These are phyloP conservation scores for Volucella inflata DNA, from an alignment of 2,888 invertebrate genomes.

Conservation along the genomic window DNA sequence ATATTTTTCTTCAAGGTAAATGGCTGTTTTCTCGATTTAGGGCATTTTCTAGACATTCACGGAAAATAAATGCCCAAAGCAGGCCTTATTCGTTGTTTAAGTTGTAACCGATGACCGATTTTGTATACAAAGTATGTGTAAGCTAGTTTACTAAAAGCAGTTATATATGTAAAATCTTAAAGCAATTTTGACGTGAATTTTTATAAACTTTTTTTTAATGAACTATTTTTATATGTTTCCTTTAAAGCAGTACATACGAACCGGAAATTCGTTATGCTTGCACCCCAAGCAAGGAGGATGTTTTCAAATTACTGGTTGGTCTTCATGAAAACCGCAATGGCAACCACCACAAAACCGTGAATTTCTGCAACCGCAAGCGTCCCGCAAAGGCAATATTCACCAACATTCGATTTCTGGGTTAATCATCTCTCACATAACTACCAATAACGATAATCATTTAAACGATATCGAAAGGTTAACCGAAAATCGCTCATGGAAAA, in stretches of 20 bases:
- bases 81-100: no score
- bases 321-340: conserved; percentile 87
- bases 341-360: conserved; percentile 85
- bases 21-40: no score
- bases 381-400: conserved; percentile 86
- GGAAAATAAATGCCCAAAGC: no score
- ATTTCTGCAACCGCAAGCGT: conserved; percentile 87
- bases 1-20: no score
- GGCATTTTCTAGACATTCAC: no score
- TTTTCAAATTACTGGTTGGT: conserved; percentile 86
- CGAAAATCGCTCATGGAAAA: conserved; percentile 3
- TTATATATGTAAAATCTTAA: not conserved
- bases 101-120: no score
- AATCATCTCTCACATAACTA: conserved; percentile 74
- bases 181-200: no score
- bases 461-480: conserved; percentile 30
- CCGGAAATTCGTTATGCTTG: conserved; percentile 86
- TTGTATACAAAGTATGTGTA: no score
- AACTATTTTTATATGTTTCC: not conserved
- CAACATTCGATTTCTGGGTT: conserved; percentile 87
- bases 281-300: conserved; percentile 87
- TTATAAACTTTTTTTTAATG: not conserved
- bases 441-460: conserved; percentile 35
- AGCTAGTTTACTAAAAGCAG: no score
- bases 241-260: conserved; percentile 83